Conservation (phyloP, 2,113 vertebrate species). For the Salvelinus alpinus region DNA sequence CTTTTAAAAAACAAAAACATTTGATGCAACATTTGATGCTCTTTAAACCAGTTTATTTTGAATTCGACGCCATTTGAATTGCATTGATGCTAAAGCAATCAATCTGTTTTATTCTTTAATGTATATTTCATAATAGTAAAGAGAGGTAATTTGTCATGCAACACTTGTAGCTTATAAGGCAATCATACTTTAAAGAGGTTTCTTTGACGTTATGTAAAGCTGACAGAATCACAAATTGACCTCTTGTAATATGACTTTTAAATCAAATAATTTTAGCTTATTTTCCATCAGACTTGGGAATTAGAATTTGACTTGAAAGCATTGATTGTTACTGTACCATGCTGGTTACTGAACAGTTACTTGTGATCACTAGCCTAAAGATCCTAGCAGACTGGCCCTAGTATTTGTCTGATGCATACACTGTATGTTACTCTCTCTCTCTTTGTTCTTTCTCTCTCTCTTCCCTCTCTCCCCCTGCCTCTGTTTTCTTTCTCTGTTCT, state of each 20-base stretch:
- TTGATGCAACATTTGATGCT: background rate
- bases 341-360: background rate
- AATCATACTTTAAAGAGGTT: no score
- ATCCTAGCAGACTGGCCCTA: conserved; percentile 48
- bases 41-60: conserved; percentile 23
- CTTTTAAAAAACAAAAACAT: background rate
- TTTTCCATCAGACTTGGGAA: background rate
- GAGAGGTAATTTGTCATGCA: background rate
- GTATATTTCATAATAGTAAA: background rate
- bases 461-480: no score
- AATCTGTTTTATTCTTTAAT: background rate
- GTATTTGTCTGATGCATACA: conserved; percentile 11
- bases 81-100: conserved; percentile 41
- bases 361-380: conserved; percentile 35
- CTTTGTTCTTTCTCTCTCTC: conserved; percentile 2
- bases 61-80: conserved; percentile 46
- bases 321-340: background rate
- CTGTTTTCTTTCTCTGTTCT: conserved; percentile 13
- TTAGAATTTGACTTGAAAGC: background rate
- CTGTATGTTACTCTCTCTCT: background rate
- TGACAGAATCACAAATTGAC: no score
- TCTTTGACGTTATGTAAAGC: no score
- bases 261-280: background rate
- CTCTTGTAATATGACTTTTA: background rate
- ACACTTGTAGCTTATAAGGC: background rate